These are phyloP conservation scores for Toxostoma redivivum DNA, from an alignment of 2,113 vertebrate species.

Conservation along the genomic window DNA sequence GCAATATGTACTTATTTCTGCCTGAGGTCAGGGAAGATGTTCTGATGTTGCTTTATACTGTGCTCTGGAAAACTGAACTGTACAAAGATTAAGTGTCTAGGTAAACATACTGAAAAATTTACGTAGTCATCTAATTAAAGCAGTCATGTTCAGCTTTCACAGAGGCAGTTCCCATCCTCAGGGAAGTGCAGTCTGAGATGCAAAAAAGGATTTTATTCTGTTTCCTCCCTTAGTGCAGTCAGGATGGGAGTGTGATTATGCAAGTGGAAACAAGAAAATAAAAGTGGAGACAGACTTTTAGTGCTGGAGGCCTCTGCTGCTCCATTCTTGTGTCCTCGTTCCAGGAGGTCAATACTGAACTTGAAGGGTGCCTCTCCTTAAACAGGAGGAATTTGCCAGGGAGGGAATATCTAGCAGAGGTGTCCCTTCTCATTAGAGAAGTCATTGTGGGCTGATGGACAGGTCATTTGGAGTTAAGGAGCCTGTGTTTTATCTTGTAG, in stretches of 20 bases:
- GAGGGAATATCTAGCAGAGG: neutral
- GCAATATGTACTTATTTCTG: neutral
- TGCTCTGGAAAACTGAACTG: slow-evolving; percentile 6
- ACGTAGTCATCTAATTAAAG: slow-evolving; percentile 25
- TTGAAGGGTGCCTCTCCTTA: neutral
- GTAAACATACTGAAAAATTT: slow-evolving; percentile 44
- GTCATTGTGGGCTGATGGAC: neutral
- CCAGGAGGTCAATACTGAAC: neutral
- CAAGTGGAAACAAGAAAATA: slow-evolving; percentile 9
- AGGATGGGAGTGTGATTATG: neutral
- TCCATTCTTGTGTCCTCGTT: neutral
- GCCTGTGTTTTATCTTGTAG: neutral
- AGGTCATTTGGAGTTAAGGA: neutral
- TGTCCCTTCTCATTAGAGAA: neutral
- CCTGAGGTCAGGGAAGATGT: slow-evolving; percentile 4
- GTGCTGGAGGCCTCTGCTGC: neutral
- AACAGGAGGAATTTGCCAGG: neutral
- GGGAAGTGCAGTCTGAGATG: slow-evolving; percentile 14
- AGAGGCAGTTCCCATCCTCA: slow-evolving; percentile 22
- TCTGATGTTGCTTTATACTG: neutral
- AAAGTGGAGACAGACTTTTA: neutral
- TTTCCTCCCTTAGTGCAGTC: neutral
- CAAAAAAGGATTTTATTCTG: slow-evolving; percentile 9
- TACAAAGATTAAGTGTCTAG: slow-evolving; percentile 27
- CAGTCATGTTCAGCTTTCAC: slow-evolving; percentile 7